Percentiles rank a stretch among this genome's conserved stretches.
phyloP scores from a whole-genome alignment of 2,888 invertebrate genomes.

The Pristionchus fissidentatus region DNA sequence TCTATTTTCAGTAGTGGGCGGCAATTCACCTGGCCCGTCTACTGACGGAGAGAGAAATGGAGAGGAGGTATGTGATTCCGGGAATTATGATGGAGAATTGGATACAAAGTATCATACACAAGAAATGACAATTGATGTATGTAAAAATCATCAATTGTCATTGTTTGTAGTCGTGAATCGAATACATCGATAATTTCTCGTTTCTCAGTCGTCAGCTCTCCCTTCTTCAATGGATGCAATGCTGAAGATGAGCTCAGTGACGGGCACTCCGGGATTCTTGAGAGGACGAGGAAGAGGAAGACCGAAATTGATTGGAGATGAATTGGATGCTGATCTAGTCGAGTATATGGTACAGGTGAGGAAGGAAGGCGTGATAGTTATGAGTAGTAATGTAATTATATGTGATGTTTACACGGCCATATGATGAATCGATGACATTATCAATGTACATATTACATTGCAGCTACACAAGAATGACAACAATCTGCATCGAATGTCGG shows the following conservation, averaged over 20 bases:
- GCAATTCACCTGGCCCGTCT: conserved; percentile 58
- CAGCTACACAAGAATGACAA: conserved; percentile 44
- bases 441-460: background rate
- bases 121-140: too few species aligned
- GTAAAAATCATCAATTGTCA: too few species aligned
- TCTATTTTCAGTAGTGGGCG: conserved; percentile 13
- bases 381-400: background rate
- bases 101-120: too few species aligned
- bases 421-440: background rate
- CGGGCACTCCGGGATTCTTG: conserved; percentile 63
- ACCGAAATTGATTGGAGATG: conserved; percentile 75
- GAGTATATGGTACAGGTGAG: conserved; percentile 72
- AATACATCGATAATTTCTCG: background rate
- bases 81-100: too few species aligned
- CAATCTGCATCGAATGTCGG: conserved; percentile 59
- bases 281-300: conserved; percentile 73
- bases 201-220: background rate
- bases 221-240: conserved; percentile 32
- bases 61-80: conserved; percentile 28
- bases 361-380: background rate
- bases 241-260: conserved; percentile 49
- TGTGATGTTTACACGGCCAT: too few species aligned
- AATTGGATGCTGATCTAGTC: conserved; percentile 73
- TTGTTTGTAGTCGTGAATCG: too few species aligned
- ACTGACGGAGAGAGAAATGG: conserved; percentile 54